These are phyloP conservation scores for Gobius niger DNA, from an alignment of 2,113 vertebrate species.

Conservation along the genomic window DNA sequence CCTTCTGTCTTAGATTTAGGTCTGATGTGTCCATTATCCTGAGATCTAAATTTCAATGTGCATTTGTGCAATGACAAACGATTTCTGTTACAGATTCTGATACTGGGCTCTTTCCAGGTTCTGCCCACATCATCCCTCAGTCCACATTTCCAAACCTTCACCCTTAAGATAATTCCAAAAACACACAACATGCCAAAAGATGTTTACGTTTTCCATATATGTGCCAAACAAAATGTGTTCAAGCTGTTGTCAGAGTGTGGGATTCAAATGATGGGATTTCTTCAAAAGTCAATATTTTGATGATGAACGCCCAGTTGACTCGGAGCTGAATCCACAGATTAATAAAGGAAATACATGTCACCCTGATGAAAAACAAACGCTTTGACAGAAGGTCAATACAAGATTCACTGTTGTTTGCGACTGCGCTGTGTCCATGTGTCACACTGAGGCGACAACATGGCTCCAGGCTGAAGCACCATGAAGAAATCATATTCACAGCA, in stretches of 20 bases:
- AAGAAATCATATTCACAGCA: slow-evolving; percentile 47
- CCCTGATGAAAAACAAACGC: slow-evolving; percentile 34
- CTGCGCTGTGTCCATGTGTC: slow-evolving; percentile 46
- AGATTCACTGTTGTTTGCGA: slow-evolving; percentile 47
- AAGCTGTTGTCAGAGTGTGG: slow-evolving; percentile 9
- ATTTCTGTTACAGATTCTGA: too few relatives aligned
- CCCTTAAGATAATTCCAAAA: slow-evolving; percentile 21
- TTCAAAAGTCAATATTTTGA: slow-evolving; percentile 50
- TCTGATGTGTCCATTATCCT: too few relatives aligned
- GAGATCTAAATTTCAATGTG: too few relatives aligned
- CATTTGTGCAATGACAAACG: too few relatives aligned
- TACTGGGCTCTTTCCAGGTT: too few relatives aligned
- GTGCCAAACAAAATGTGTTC: neutral
- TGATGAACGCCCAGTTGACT: slow-evolving; percentile 44
- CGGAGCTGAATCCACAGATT: slow-evolving; percentile 39
- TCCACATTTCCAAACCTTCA: slow-evolving; percentile 3
- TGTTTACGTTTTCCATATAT: neutral
- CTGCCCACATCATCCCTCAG: neutral
- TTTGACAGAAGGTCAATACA: slow-evolving; percentile 51
- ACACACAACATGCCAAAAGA: neutral
- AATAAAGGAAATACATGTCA: slow-evolving; percentile 40
- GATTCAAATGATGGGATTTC: slow-evolving; percentile 23
- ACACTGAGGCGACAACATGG: slow-evolving; percentile 36
- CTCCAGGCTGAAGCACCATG: slow-evolving; percentile 46
- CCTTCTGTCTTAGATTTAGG: too few relatives aligned